Evolutionary conservation across 2,797 vertebrate genomes (phyloP), one percentile per base, ranked within the genome.

Genomic region (Cirrhinus molitorella): DNA sequence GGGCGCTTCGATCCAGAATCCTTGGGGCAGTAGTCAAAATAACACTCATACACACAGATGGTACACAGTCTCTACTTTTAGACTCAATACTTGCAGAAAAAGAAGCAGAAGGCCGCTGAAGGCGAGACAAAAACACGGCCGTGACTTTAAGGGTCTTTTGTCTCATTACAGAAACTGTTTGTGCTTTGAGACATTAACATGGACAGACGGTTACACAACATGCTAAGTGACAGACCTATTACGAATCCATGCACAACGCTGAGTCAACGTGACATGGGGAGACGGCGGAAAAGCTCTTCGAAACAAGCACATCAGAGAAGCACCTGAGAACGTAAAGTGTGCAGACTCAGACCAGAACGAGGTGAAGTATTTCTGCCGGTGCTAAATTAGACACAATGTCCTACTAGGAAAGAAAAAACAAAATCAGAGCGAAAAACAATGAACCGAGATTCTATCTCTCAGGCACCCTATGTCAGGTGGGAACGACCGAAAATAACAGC

Each of bases 31-130:
- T 28, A 89, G 88, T 83, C 88, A 85, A 83, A 87, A 89, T 80
- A 89, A 47, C 59, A 3, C 43, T 37, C 37, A 77, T 34, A 25
- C 45, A 80, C 81, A 85, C 80, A 85, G 87, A 88, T 87, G 86
- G 77, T 82, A 23, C 90, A 84, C 84, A 84, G 83, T 89, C 86
- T 91, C 87, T 89, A 87, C 90, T 90, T 88, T 86, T 83, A 94
- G 91, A 93, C 93, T 94, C 93, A 92, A 94, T 91, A 94, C 84
- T 88, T 89, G 34, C 23, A 53, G 49, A 85, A 90, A 85, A 83
- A 90, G 89, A 85, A 77, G 90, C 91, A 89, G 76, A 16, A 83
- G 45, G 47, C 34, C 13, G n/a, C 34, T 75, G 80, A 47, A 82
- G 71, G n/a, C 12, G n/a, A 75, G 72, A 75, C 72, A 67, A 75